Conservation (phyloP, 1,140 invertebrate genomes). For the Drosophila triauraria region DNA sequence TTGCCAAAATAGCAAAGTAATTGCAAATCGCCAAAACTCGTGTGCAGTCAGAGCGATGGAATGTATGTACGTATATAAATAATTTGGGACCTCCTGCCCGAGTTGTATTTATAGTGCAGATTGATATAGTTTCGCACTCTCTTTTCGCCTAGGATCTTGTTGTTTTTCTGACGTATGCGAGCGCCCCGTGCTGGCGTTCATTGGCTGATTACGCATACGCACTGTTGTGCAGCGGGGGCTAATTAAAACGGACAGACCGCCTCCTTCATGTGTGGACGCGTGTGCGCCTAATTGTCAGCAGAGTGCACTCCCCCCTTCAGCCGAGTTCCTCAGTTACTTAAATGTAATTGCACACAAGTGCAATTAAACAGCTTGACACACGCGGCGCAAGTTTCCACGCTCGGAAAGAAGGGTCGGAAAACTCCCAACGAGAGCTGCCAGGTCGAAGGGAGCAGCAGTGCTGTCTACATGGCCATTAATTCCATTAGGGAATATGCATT, state of each 20-base stretch:
- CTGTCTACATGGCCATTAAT: conserved; percentile 25
- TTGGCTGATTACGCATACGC: conserved; percentile 63
- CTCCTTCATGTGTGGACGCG: conserved; percentile 9
- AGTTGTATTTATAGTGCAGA: conserved; percentile 22
- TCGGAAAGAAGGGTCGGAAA: conserved; percentile 2
- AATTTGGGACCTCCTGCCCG: conserved; percentile 34
- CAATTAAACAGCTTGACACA: conserved; percentile 77
- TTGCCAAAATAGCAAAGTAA: conserved; percentile 80
- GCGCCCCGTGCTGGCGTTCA: conserved; percentile 8
- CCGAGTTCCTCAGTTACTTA: conserved; percentile 48
- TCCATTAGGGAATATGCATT: conserved; percentile 7
- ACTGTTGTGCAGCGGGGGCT: conserved; percentile 14
- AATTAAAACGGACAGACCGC: conserved; percentile 18
- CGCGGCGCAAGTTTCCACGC: conserved; percentile 43
- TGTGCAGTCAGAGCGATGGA: conserved; percentile 50
- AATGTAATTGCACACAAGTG: conserved; percentile 73
- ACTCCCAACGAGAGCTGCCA: conserved; percentile 21
- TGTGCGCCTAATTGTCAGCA: conserved; percentile 59
- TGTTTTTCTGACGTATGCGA: conserved; percentile 37
- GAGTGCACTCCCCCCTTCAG: conserved; percentile 53
- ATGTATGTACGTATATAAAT: conserved; percentile 36
- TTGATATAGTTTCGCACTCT: conserved; percentile 25
- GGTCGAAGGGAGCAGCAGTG: conserved; percentile 18
- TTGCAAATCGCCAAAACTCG: conserved; percentile 70
- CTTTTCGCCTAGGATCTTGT: conserved; percentile 10